Base-by-base conservation (phyloP, 2,113 vertebrate genomes). In the Psophia crepitans region DNA sequence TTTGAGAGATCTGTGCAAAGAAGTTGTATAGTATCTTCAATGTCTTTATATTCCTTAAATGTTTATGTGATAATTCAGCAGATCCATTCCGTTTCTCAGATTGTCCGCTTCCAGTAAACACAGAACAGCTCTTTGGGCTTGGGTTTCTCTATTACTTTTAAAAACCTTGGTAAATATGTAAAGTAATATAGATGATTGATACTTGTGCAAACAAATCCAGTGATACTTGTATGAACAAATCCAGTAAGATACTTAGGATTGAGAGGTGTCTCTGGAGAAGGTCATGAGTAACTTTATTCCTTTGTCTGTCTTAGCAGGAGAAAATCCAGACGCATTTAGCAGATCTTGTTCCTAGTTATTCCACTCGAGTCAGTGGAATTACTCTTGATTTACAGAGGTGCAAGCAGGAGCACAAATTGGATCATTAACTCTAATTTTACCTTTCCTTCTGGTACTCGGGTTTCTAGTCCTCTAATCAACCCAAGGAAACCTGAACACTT, bases 361-460 rank as follows among this genome's bases (percentile, higher is more conserved):
- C 68, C 76, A n/a, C 76, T 96, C 2, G 6, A 96, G 92, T 78
- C 83, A 84, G 73, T 97, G 88, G 88, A 90, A 94, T 89, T 87
- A 64, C 39, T 90, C 13, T 84, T 93, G 90, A 94, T 94, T 86
- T 95, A 64, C 41, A 84, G 79, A 87, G 14, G 11, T 92, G 12
- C 63, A 88, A 92, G 35, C 24, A 39, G 93, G 84, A 81, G 56
- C 64, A 66, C 37, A 78, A 51, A 89, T 46, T 81, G 68, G 49
- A 93, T 86, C 68, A 54, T 92, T 92, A 81, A 54, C 43, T 82
- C 53, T 63, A 66, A 92, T 86, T 94, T 96, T 92, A 61, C 86
- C 76, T 78, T 86, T 88, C 54, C 33, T 66, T 74, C 68, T 92
- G 65, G 30, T 75, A 74, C 71, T 81, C 60, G 56, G 22, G 19